A percentile compares a stretch with the other conserved stretches of the same genome.
phyloP scores from a whole-genome alignment of 2,797 vertebrate genomes.

The Pseudochaenichthys georgianus region DNA sequence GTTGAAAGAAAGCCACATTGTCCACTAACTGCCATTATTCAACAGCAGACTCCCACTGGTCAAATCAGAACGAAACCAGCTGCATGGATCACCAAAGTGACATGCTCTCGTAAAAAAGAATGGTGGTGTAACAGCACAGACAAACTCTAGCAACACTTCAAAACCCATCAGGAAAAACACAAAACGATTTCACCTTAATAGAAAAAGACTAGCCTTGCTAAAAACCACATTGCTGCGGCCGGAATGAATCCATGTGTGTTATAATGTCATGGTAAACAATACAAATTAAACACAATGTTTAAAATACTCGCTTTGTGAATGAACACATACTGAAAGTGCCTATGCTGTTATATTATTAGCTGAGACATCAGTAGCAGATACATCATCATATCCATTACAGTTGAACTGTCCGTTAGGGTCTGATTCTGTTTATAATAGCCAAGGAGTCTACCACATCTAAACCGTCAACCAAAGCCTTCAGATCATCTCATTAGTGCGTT shows the following conservation, averaged over 20 bases:
- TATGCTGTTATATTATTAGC: not conserved
- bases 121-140: too few species aligned
- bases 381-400: not conserved
- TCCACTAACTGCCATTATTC: too few species aligned
- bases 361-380: not conserved
- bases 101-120: too few species aligned
- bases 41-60: too few species aligned
- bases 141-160: too few species aligned
- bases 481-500: conserved; percentile 57
- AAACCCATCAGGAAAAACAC: too few species aligned
- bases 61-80: too few species aligned
- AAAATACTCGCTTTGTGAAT: not conserved
- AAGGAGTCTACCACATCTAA: conserved; percentile 5
- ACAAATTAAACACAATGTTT: not conserved
- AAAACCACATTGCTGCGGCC: too few species aligned
- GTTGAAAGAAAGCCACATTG: too few species aligned
- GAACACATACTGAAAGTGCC: not conserved
- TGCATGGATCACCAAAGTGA: too few species aligned
- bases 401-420: not conserved
- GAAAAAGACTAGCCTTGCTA: too few species aligned
- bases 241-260: not conserved
- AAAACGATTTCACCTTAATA: too few species aligned
- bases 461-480: conserved; percentile 26
- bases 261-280: not conserved
- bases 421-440: conserved; percentile 5